Base-by-base conservation (phyloP, 2,113 vertebrate genomes). In the Rana temporaria region DNA sequence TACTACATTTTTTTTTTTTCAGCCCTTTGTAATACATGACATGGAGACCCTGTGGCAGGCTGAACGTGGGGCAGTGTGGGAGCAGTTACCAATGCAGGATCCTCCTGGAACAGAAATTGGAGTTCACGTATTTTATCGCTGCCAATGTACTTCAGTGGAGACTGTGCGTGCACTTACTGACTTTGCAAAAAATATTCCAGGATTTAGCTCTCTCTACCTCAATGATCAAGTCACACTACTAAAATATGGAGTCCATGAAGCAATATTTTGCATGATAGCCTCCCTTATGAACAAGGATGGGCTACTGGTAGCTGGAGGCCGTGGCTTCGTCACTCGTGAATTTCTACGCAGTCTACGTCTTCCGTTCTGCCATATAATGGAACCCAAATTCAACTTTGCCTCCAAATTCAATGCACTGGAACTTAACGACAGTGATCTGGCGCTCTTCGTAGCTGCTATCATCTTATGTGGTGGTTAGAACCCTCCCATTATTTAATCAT, bases 271-370 rank as follows among this genome's bases (percentile, higher is more conserved):
- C 86, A 99, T 99, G 98, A 91, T 99, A 85, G 97, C 98, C 84
- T 99, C 98, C 4, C 95, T 99, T 32, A 97, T 98, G 96, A 99
- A 99, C 92, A 99, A 99, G 90, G 98, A 99, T 0, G 98, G 98
- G 85, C 94, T 99, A 53, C 85, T 99, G 88, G 98, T 99, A 85
- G 97, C 97, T 87, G 97, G 96, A 0, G 98, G 98, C 9, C 97
- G 96, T 2, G 98, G 96, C 79, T 99, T 99, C 0, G 97, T 99
- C 84, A 99, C 98, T 2, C 95, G 98, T 0, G 97, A 99, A 90
- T 99, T 99, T 90, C 92, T 99, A 85, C 96, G 98, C 53, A 99
- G 97, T 86, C 92, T 99, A 81, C 96, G 98, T 74, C 96, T 96
- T 84, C 98, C 98, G 67, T 99, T 99, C 90, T 95, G 77, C 0